Evolutionary conservation across 2,888 invertebrate species (phyloP).

Genomic region (Mechanitis mazaeus): DNA sequence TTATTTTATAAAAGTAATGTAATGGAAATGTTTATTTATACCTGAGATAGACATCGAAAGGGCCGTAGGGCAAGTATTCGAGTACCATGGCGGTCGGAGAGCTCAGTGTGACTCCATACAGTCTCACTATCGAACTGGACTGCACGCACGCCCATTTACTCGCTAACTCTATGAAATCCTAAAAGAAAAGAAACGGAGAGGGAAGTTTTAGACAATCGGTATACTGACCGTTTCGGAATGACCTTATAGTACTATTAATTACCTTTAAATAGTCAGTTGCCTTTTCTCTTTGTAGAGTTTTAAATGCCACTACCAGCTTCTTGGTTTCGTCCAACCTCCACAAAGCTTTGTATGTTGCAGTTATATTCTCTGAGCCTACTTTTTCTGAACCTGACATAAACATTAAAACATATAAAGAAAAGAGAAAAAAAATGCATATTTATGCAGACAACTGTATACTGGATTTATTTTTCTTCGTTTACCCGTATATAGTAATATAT

Average conservation of each 20-base stretch:
- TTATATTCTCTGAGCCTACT: conserved; percentile 78
- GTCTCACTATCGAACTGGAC: conserved; percentile 84
- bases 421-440: too few species aligned
- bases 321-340: conserved; percentile 86
- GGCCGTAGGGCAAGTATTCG: conserved; percentile 87
- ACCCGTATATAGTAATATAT: conserved; percentile 83
- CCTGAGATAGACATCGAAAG: conserved; percentile 83
- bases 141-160: conserved; percentile 87
- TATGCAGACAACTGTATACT: too few species aligned
- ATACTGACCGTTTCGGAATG: too few species aligned
- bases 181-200: conserved; percentile 34
- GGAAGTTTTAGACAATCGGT: too few species aligned
- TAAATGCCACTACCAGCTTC: conserved; percentile 87
- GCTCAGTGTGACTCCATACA: conserved; percentile 86
- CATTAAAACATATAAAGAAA: conserved; percentile 6
- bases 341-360: conserved; percentile 83
- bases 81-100: conserved; percentile 88
- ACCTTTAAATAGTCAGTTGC: conserved; percentile 79
- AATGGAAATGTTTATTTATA: conserved; percentile 30
- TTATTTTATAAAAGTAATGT: background rate
- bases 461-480: conserved; percentile 15
- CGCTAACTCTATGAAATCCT: conserved; percentile 87
- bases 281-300: conserved; percentile 82
- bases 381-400: conserved; percentile 74
- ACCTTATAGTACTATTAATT: conserved; percentile 21